Percentiles rank a stretch among this genome's conserved stretches.
Evolutionary conservation across 2,888 invertebrate species (phyloP).

Genomic region (Brenthis ino): DNA sequence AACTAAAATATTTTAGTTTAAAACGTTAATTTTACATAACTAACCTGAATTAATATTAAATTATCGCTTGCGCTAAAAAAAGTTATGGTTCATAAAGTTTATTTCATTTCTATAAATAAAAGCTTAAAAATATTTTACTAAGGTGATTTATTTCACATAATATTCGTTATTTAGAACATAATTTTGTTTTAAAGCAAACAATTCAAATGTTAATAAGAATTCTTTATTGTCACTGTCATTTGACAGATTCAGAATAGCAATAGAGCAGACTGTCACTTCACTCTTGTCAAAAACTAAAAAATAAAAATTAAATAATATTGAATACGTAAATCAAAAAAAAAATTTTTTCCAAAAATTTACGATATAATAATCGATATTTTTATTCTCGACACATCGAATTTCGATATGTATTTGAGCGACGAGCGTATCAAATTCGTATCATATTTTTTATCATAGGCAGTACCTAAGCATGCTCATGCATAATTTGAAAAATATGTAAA

Average conservation of each 20-base stretch:
- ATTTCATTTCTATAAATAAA: background rate
- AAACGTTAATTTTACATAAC: conserved; percentile 20
- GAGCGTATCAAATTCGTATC: no score
- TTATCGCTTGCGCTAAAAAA: background rate
- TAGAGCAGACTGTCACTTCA: no score
- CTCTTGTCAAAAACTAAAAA: no score
- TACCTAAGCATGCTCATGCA: no score
- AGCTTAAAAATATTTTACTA: background rate
- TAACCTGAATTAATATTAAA: conserved; percentile 20
- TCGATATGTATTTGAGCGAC: no score
- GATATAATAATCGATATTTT: no score
- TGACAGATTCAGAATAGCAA: background rate
- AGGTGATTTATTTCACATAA: background rate
- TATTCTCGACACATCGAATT: no score
- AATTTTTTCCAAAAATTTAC: no score
- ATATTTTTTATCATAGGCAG: no score
- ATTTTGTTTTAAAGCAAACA: conserved; percentile 1
- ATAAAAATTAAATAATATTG: no score
- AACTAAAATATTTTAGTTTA: conserved; percentile 3
- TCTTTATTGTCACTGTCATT: conserved; percentile 12
- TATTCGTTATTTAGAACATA: background rate
- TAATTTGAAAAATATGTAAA: no score
- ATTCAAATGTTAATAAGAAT: conserved; percentile 12
- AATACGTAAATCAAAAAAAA: no score
- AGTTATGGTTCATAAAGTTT: background rate